Evolutionary conservation across 2,113 vertebrate genomes (phyloP).

Genomic region (Lasiurus cinereus): DNA sequence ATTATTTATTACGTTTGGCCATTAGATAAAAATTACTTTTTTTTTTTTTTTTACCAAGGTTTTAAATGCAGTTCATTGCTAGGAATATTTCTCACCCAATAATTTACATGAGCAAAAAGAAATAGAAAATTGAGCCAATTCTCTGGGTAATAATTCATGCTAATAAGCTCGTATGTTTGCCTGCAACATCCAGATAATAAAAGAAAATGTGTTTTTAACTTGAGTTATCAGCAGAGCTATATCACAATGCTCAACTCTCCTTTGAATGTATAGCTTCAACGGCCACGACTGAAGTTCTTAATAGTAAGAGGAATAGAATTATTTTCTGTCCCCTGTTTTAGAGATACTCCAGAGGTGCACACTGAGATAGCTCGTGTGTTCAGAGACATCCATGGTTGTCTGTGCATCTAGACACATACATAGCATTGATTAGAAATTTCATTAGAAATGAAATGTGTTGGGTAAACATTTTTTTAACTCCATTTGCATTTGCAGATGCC

Average conservation of each 20-base stretch:
- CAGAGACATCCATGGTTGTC: not conserved
- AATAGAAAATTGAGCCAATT: slow-evolving; percentile 65
- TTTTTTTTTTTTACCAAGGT: not conserved
- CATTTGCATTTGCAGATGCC: not conserved
- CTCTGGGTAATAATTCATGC: slow-evolving; percentile 58
- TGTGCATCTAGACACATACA: not conserved
- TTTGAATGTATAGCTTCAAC: slow-evolving; percentile 26
- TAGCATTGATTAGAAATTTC: not conserved
- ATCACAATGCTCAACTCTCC: not conserved
- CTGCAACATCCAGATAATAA: slow-evolving; percentile 57
- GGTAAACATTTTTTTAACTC: slow-evolving; percentile 18
- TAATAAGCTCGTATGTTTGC: slow-evolving; percentile 47
- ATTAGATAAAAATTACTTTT: slow-evolving; percentile 59
- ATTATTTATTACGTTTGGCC: not conserved
- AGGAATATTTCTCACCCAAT: slow-evolving; percentile 59
- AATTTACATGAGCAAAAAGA: slow-evolving; percentile 59
- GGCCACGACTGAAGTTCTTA: slow-evolving; percentile 44
- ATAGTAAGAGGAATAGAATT: not conserved
- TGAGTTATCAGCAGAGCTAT: slow-evolving; percentile 46
- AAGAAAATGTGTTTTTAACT: slow-evolving; percentile 65
- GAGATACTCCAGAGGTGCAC: not conserved
- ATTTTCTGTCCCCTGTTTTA: not conserved
- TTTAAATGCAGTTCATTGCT: slow-evolving; percentile 60
- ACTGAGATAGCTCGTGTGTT: not conserved
- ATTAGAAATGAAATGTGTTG: not conserved